phyloP scores from a whole-genome alignment of 2,113 vertebrate genomes.

The Chionis minor region DNA sequence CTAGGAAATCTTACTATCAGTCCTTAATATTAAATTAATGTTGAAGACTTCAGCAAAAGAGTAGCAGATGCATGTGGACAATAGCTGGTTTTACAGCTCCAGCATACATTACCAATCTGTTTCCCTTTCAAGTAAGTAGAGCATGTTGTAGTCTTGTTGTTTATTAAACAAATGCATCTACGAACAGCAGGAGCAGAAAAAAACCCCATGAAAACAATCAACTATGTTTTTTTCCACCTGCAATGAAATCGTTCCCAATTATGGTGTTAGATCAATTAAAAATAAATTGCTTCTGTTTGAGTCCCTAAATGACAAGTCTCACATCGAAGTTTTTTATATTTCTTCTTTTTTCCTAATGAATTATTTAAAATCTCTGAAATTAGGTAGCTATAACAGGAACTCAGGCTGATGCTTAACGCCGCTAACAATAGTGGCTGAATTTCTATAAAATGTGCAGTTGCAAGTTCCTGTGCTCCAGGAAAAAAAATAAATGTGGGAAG shows the following conservation, averaged over 20 bases:
- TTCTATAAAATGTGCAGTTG: neutral
- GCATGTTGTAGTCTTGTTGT: neutral
- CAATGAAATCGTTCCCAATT: neutral
- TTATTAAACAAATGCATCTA: neutral
- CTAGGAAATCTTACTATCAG: slow-evolving; percentile 10
- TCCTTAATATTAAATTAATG: neutral
- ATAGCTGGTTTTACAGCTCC: neutral
- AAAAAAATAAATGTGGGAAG: neutral
- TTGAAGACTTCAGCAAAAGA: neutral
- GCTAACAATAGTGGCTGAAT: neutral
- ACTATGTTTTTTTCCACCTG: neutral
- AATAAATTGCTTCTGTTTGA: neutral
- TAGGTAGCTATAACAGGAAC: neutral
- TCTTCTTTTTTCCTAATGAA: neutral
- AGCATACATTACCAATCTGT: neutral
- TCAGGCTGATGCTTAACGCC: neutral
- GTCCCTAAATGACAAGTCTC: neutral
- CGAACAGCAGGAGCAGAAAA: neutral
- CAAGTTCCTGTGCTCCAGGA: neutral
- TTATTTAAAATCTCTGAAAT: neutral
- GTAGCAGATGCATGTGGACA: neutral
- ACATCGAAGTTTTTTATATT: neutral
- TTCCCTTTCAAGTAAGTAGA: neutral
- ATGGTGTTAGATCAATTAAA: neutral
- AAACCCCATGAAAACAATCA: neutral